These are phyloP conservation scores for Hippopotamyrus pictus DNA, from an alignment of 2,797 vertebrate genomes.

Conservation along the genomic window DNA sequence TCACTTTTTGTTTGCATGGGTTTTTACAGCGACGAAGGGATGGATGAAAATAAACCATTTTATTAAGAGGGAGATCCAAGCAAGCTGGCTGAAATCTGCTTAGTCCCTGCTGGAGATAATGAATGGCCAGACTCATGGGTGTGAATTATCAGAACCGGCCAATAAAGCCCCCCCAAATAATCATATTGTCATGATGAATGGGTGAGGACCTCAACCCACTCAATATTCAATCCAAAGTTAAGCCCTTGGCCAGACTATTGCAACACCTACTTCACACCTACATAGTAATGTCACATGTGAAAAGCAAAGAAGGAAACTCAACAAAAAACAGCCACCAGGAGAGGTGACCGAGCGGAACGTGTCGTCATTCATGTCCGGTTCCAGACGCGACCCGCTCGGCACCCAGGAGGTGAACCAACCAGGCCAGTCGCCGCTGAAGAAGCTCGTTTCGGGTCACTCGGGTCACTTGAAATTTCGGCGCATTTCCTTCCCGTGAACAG, in stretches of 20 bases:
- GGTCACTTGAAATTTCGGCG: background rate
- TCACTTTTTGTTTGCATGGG: background rate
- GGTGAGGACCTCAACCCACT: background rate
- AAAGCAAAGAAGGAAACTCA: background rate
- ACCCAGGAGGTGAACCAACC: background rate
- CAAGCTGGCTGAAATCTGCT: background rate
- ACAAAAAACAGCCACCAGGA: background rate
- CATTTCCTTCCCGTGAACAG: slow-evolving; percentile 47
- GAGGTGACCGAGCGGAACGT: background rate
- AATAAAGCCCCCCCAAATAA: background rate
- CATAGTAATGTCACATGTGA: background rate
- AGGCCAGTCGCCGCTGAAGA: background rate
- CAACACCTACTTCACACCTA: background rate
- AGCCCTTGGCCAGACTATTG: background rate
- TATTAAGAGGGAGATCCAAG: background rate
- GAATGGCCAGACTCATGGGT: background rate
- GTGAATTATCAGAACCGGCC: background rate
- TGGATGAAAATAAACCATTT: background rate
- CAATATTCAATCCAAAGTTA: background rate
- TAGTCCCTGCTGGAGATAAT: background rate
- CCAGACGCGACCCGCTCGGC: background rate
- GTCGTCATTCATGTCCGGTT: background rate
- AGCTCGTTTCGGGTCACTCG: background rate
- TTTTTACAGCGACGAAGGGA: background rate
- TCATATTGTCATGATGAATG: background rate